These are phyloP conservation scores for Acanthiza pusilla DNA, from an alignment of 2,797 vertebrate species.

Conservation along the genomic window DNA sequence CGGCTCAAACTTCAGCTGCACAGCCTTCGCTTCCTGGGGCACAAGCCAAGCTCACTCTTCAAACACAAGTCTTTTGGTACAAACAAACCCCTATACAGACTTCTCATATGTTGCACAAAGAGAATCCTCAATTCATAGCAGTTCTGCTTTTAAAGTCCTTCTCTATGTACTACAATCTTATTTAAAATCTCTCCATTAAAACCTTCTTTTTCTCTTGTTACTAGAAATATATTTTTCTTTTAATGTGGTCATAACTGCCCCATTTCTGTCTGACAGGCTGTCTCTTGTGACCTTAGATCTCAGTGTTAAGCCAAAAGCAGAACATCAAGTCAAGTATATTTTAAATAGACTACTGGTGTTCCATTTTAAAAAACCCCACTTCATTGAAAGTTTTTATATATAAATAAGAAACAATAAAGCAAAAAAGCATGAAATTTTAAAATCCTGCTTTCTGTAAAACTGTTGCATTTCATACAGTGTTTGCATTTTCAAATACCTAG, in stretches of 20 bases:
- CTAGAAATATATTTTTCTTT: not conserved
- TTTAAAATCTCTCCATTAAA: not conserved
- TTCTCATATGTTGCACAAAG: not conserved
- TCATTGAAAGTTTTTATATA: not conserved
- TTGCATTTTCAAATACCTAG: slow-evolving; percentile 75
- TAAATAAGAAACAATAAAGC: not conserved
- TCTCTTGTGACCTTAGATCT: not conserved
- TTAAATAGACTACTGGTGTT: not conserved
- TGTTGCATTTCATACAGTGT: not conserved
- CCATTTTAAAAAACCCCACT: not conserved
- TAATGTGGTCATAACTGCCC: not conserved
- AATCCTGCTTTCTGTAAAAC: not conserved
- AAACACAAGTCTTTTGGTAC: not conserved
- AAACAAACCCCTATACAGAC: not conserved
- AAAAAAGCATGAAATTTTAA: not conserved
- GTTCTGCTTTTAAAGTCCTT: not conserved
- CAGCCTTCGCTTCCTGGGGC: fast-evolving
- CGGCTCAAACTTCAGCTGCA: fast-evolving
- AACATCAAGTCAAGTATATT: not conserved
- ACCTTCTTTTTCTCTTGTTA: not conserved
- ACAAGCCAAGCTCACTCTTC: fast-evolving
- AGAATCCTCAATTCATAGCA: not conserved
- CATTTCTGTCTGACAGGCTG: not conserved
- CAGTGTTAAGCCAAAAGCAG: not conserved
- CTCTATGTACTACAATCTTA: not conserved